Evolutionary conservation across 1,140 invertebrate genomes (phyloP), one percentile per base, ranked within the genome.

Genomic region (Bilobella aurantiaca): DNA sequence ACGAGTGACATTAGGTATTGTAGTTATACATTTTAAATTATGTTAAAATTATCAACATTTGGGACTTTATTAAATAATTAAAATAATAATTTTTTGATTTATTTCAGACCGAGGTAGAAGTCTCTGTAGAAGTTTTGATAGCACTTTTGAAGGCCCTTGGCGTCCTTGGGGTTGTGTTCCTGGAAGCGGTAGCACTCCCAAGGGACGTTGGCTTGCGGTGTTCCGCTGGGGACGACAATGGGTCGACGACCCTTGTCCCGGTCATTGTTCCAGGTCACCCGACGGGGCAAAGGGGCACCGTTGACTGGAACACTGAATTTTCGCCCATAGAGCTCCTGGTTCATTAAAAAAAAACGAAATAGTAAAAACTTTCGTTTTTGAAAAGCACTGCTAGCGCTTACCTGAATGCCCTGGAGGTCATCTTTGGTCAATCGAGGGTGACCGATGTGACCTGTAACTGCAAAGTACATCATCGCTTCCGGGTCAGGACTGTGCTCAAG

Each of bases 71-170:
- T n/a, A n/a, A n/a, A n/a, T n/a, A n/a, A n/a, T n/a, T n/a, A n/a
- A n/a, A n/a, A n/a, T n/a, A n/a, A n/a, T n/a, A n/a, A n/a, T n/a
- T n/a, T n/a, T n/a, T n/a, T n/a, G n/a, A n/a, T n/a, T n/a, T n/a
- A n/a, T n/a, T n/a, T n/a, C n/a, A n/a, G n/a, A n/a, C n/a, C n/a
- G n/a, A 58, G 29, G 29, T 58, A 58, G 8, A 58, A 3, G 12
- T 58, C 57, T 29, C 57, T 58, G 57, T 58, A 58, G 57, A 58
- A 58, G 21, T 58, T 29, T 21, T 58, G 57, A 58, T 58, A 58
- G 28, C 57, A 58, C 57, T 21, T 3, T 12, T 29, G 57, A 14
- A 58, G 27, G 21, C 25, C 57, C 21, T 3, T 58, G 5, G 25
- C 12, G 29, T 58, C 29, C 3, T 30, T 58, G 23, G 57, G 57